Evolutionary conservation across 1,140 invertebrate species (phyloP), one percentile per base, ranked within the genome.

Genomic region (Zophobas morio): DNA sequence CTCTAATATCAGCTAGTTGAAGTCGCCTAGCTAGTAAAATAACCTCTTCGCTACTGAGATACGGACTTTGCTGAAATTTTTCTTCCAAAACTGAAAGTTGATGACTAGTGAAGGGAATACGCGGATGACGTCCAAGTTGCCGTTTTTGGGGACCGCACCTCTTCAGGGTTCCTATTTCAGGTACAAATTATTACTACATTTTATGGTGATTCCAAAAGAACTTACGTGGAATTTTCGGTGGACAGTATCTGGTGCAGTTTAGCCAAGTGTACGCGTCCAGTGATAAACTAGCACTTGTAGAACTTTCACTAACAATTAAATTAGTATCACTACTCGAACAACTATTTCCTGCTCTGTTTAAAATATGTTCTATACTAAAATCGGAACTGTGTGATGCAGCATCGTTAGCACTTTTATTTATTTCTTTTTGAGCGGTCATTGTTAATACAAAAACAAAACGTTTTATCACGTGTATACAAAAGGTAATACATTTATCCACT

Each of bases 221-320:
- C 90, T 92, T 89, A 90, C 93, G 87, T 81, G 91, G 92, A 73
- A 95, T 82, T 82, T 92, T 93, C 1, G 93, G 93, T 2, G 93
- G 93, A 79, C 90, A 91, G 82, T 94, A 95, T 76, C 94, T 86
- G 0, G 93, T 94, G 80, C 93, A 95, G 71, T 91, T 91, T 37
- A 95, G 85, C 93, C 94, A 94, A 20, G 88, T 85, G 1, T 88
- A 88, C 8, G 83, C 66, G 66, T 79, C 70, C 6, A 60, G 70
- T 75, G 49, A 51, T 0, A 49, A 40, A n/a, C 40, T 54, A 71
- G 56, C 40, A 66, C 42, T 66, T 33, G 6, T 66, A 5, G 20
- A 8, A 46, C 74, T 53, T 42, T 74, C 36, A 74, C 53, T 33
- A 1, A 60, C 4, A 34, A 42, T 40, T 3, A 80, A 72, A 75